phyloP scores from a whole-genome alignment of 1,140 invertebrate species.

The Cyrtorhinus lividipennis region DNA sequence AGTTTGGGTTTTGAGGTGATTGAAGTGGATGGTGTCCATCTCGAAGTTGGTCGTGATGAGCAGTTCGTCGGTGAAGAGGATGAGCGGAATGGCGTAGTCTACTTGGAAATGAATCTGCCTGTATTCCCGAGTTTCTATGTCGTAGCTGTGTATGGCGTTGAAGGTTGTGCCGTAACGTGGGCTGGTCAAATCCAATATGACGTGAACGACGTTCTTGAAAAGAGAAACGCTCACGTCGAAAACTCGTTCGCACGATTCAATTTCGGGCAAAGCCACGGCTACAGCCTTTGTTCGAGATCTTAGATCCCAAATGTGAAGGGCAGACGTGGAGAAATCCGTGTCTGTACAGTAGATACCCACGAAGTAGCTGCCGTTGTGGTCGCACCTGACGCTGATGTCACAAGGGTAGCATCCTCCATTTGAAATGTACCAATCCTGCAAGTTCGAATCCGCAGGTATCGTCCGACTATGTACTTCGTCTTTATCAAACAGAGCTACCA shows the following conservation, averaged over 20 bases:
- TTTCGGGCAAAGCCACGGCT: conserved; percentile 10
- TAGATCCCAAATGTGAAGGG: conserved; percentile 23
- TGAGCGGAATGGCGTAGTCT: conserved; percentile 10
- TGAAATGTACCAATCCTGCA: conserved; percentile 19
- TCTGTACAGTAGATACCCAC: conserved; percentile 13
- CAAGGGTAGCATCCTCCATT: conserved; percentile 20
- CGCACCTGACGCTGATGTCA: conserved; percentile 18
- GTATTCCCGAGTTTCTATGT: conserved; percentile 14
- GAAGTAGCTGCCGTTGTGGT: conserved; percentile 21
- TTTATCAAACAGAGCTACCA: conserved; percentile 16
- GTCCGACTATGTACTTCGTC: conserved; percentile 3
- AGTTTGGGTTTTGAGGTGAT: no score
- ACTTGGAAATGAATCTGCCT: neutral
- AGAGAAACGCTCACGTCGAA: conserved; percentile 2
- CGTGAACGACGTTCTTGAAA: neutral
- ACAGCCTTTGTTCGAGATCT: conserved; percentile 12
- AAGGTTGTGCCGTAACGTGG: neutral
- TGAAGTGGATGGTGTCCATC: neutral
- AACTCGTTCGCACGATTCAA: neutral
- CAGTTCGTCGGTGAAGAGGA: conserved; percentile 14
- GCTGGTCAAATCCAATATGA: conserved; percentile 11
- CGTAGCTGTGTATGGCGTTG: conserved; percentile 13
- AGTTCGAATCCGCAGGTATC: conserved; percentile 3
- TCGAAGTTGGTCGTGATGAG: neutral
- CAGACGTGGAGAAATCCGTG: neutral